Base-by-base conservation (phyloP, 2,888 invertebrate genomes). In the Anodontia alba region DNA sequence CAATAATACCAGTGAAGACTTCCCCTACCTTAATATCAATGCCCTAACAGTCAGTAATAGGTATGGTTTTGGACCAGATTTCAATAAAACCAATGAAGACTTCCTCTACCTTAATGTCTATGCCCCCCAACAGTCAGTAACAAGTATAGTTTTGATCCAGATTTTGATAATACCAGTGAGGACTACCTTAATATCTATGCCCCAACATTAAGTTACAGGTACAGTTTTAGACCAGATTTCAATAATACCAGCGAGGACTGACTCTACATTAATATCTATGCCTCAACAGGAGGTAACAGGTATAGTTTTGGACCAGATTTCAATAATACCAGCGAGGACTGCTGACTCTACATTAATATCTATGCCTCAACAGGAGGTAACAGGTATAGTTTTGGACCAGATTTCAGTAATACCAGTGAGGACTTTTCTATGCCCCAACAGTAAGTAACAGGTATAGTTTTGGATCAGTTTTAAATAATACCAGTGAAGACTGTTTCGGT, bases 11-110 rank as follows among this genome's bases (percentile, higher is more conserved):
- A 73, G 46, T 31, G 88, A 88, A 43, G 88, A 88, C 67, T 88
- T 87, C 72, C 72, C 87, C 5, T 87, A 84, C 76, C 74, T 88
- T 12, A 87, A 88, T 71, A 78, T 88, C 8, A 87, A 80, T 68
- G 49, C 78, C n/a, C 87, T 87, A 29, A 73, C 76, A 8, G 80
- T 79, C 72, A 80, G 77, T 71, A n/a, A n/a, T n/a, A n/a, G n/a
- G n/a, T n/a, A n/a, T n/a, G n/a, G n/a, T n/a, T n/a, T n/a, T n/a
- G n/a, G n/a, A n/a, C n/a, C n/a, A n/a, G n/a, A n/a, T n/a, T n/a
- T n/a, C n/a, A n/a, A n/a, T n/a, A n/a, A n/a, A n/a, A n/a, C n/a
- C n/a, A n/a, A n/a, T n/a, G n/a, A n/a, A n/a, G n/a, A n/a, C n/a
- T n/a, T n/a, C n/a, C n/a, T n/a, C n/a, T n/a, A n/a, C n/a, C n/a